Conservation (phyloP, 1,140 invertebrate genomes). For the Diploscapter pachys region DNA sequence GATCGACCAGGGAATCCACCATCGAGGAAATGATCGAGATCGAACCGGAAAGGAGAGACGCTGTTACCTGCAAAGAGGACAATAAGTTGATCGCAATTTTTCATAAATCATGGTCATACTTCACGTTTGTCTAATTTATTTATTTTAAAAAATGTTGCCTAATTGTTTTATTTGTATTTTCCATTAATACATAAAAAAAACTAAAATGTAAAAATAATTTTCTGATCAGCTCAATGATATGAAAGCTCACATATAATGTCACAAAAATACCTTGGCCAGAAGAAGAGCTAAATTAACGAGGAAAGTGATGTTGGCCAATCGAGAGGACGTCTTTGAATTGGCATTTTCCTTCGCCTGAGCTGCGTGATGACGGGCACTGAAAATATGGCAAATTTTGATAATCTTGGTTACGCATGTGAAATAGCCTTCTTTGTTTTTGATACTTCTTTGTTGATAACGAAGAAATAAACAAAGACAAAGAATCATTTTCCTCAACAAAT, state of each 20-base stretch:
- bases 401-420: background rate
- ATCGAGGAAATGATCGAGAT: slow-evolving; percentile 62
- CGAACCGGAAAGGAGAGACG: slow-evolving; percentile 61
- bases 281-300: slow-evolving; percentile 56
- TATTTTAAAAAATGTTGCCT: no score
- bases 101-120: no score
- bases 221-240: no score
- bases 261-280: slow-evolving; percentile 36
- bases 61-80: slow-evolving; percentile 37
- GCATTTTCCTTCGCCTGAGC: slow-evolving; percentile 5
- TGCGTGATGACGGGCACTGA: background rate
- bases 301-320: slow-evolving; percentile 50
- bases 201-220: no score
- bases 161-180: no score
- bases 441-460: slow-evolving; percentile 1
- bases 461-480: background rate
- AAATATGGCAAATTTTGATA: background rate
- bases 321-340: slow-evolving; percentile 19
- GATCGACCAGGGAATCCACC: slow-evolving; percentile 62
- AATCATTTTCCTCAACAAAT: background rate
- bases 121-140: no score
- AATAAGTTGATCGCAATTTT: no score
- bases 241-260: no score
- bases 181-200: no score
- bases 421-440: slow-evolving; percentile 9